Evolutionary conservation across 2,888 invertebrate species (phyloP).

Genomic region (Acrobasis suavella): DNA sequence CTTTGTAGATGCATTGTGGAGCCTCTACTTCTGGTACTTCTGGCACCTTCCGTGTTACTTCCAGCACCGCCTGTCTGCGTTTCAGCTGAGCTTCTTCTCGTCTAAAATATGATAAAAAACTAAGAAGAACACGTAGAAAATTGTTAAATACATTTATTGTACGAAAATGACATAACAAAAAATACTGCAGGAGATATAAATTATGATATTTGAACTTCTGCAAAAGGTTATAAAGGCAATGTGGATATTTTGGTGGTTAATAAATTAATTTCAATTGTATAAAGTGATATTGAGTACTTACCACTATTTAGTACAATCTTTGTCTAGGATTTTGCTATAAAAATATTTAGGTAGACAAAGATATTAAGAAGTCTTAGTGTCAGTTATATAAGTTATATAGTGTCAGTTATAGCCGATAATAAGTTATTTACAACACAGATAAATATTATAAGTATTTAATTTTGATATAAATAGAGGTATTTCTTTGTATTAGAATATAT

Average conservation of each 20-base stretch:
- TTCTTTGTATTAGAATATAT: neutral
- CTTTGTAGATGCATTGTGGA: slow-evolving; percentile 89
- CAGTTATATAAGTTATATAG: too few species aligned
- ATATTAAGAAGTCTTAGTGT: too few species aligned
- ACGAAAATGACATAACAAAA: too few species aligned
- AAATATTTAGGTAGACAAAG: neutral
- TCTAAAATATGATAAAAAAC: slow-evolving; percentile 47
- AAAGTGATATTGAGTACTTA: slow-evolving; percentile 28
- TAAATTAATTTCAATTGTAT: neutral
- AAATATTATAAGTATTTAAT: too few species aligned
- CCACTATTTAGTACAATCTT: slow-evolving; percentile 19
- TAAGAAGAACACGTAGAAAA: neutral
- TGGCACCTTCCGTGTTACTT: slow-evolving; percentile 64
- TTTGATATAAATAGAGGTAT: too few species aligned
- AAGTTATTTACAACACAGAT: too few species aligned
- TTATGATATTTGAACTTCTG: too few species aligned
- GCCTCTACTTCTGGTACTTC: slow-evolving; percentile 84
- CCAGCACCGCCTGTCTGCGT: slow-evolving; percentile 71
- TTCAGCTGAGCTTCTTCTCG: slow-evolving; percentile 72
- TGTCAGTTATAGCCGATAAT: too few species aligned
- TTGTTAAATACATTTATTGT: too few species aligned
- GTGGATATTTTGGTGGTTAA: slow-evolving; percentile 45
- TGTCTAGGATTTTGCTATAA: neutral
- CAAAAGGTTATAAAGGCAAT: slow-evolving; percentile 26
- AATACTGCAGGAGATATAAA: too few species aligned